phyloP scores from a whole-genome alignment of 2,113 vertebrate genomes.

The Nothobranchius kuhntae region DNA sequence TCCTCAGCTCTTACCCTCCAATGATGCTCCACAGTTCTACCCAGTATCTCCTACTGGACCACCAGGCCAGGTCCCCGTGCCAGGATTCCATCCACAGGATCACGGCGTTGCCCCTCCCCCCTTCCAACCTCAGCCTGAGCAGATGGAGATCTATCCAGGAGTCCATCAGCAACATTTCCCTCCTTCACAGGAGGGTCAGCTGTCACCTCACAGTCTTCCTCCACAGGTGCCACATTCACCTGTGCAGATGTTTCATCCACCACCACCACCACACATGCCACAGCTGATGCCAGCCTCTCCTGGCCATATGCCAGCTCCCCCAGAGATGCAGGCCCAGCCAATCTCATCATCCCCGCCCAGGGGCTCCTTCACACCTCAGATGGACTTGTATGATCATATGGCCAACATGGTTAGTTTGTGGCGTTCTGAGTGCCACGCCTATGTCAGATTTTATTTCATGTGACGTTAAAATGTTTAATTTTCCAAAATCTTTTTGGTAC shows the following conservation, averaged over 20 bases:
- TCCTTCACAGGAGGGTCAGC: constrained; percentile 50
- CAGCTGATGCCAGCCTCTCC: constrained; percentile 61
- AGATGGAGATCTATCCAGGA: constrained; percentile 64
- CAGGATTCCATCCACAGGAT: constrained; percentile 49
- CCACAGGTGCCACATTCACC: constrained; percentile 58
- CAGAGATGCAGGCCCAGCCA: constrained; percentile 68
- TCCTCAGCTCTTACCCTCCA: constrained; percentile 44
- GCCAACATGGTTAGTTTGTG: constrained; percentile 81
- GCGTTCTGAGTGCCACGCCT: not conserved
- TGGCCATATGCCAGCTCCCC: constrained; percentile 50
- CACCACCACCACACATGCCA: constrained; percentile 38
- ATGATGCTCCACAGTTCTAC: constrained; percentile 77
- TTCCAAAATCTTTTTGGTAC: constrained; percentile 19
- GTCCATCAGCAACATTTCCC: constrained; percentile 46
- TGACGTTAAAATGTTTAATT: not conserved
- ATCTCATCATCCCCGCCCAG: constrained; percentile 72
- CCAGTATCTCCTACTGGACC: constrained; percentile 67
- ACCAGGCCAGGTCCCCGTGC: constrained; percentile 43
- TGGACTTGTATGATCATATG: constrained; percentile 86
- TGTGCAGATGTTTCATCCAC: constrained; percentile 39
- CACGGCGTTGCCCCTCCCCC: constrained; percentile 70
- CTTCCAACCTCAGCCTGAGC: constrained; percentile 74
- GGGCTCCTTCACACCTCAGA: constrained; percentile 74
- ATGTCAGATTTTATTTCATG: not conserved
- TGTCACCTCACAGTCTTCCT: constrained; percentile 49